Evolutionary conservation across 2,797 vertebrate genomes (phyloP).

Genomic region (Silurus lanzhouensis): DNA sequence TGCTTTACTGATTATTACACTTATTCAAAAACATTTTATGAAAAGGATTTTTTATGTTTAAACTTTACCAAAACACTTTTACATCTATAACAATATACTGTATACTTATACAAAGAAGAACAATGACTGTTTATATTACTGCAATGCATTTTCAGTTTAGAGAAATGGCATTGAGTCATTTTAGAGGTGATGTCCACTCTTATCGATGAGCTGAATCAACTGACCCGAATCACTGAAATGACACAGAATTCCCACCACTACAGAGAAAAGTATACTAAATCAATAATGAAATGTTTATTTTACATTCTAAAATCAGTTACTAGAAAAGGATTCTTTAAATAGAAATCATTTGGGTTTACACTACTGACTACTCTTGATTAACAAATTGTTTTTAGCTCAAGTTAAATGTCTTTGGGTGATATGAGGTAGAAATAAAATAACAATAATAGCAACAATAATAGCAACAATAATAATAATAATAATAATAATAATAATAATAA

Average conservation of each 20-base stretch:
- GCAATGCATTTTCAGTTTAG: background rate
- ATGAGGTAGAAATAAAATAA: too few relatives aligned
- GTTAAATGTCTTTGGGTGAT: too few relatives aligned
- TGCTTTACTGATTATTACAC: too few relatives aligned
- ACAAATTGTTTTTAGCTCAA: too few relatives aligned
- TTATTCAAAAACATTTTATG: constrained; percentile 2
- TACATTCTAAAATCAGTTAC: background rate
- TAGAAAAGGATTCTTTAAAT: background rate
- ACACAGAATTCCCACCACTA: background rate
- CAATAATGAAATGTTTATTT: background rate
- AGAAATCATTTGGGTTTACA: background rate
- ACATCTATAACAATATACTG: too few relatives aligned
- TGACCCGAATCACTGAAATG: background rate
- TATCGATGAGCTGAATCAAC: background rate
- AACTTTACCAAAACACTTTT: too few relatives aligned
- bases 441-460: too few relatives aligned
- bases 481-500: background rate
- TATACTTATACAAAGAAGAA: background rate
- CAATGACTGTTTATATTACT: background rate
- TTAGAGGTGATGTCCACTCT: background rate
- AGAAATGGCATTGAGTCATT: background rate
- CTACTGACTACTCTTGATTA: too few relatives aligned
- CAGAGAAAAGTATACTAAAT: background rate
- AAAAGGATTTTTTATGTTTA: background rate
- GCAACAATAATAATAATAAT: too few relatives aligned